Evolutionary conservation across 2,888 invertebrate genomes (phyloP).

Genomic region (Portevinia maculata): DNA sequence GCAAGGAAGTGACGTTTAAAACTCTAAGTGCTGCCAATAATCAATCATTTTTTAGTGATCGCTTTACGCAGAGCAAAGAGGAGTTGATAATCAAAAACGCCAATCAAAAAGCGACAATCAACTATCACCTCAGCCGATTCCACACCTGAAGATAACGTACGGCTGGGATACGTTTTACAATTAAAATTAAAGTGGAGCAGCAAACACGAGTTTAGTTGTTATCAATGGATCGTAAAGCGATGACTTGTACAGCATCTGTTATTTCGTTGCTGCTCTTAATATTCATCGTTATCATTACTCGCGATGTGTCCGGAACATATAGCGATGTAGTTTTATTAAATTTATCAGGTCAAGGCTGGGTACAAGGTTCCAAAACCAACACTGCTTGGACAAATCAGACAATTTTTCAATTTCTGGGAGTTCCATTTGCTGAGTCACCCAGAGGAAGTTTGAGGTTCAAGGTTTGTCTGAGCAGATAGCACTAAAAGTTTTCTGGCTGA

Average conservation of each 20-base stretch:
- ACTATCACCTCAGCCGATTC: no score
- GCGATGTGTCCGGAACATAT: constrained; percentile 21
- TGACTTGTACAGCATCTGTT: constrained; percentile 45
- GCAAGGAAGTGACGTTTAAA: neutral
- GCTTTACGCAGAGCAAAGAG: no score
- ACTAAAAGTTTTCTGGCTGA: neutral
- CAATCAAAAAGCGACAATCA: no score
- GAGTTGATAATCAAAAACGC: no score
- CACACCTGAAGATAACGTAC: constrained; percentile 39
- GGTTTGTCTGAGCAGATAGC: constrained; percentile 74
- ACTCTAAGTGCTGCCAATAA: no score
- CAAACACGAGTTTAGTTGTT: constrained; percentile 35
- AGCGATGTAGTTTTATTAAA: constrained; percentile 66
- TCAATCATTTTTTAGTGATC: no score
- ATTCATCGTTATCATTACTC: constrained; percentile 29
- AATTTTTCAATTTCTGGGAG: constrained; percentile 80
- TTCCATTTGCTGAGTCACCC: constrained; percentile 81
- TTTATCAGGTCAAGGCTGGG: constrained; percentile 77
- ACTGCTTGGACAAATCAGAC: constrained; percentile 79
- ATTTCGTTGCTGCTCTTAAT: constrained; percentile 24
- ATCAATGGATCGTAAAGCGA: constrained; percentile 30
- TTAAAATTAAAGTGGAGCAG: constrained; percentile 13
- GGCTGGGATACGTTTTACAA: neutral
- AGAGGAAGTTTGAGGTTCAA: constrained; percentile 78
- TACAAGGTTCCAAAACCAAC: constrained; percentile 77